Evolutionary conservation across 2,113 vertebrate species (phyloP).

Genomic region (Triplophysa rosa): DNA sequence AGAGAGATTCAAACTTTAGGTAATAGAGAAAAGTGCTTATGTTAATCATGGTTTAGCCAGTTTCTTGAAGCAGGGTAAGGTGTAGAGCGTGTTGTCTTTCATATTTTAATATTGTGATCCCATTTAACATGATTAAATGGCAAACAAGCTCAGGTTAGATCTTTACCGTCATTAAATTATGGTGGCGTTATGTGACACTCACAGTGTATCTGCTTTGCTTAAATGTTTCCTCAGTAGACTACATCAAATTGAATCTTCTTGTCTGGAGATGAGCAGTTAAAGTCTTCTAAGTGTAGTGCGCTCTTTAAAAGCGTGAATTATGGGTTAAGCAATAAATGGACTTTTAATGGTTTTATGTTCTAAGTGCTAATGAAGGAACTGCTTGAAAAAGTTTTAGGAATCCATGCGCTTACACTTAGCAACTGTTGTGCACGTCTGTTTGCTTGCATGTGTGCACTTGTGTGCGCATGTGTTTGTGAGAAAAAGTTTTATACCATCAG

Average conservation of each 20-base stretch:
- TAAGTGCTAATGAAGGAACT: constrained; percentile 65
- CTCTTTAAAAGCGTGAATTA: constrained; percentile 42
- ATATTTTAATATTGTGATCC: constrained; percentile 14
- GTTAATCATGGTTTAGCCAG: constrained; percentile 27
- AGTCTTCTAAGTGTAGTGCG: constrained; percentile 47
- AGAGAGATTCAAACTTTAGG: constrained; percentile 20
- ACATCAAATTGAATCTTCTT: constrained; percentile 8
- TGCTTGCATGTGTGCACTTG: background rate
- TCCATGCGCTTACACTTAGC: constrained; percentile 15
- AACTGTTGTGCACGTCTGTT: background rate
- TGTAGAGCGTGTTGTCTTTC: background rate
- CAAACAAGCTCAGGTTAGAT: background rate
- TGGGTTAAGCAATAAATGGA: constrained; percentile 54
- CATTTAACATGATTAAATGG: constrained; percentile 1
- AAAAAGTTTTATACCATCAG: no score
- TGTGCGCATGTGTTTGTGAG: background rate
- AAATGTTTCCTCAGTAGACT: background rate
- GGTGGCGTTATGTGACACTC: background rate
- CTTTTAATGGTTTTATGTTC: constrained; percentile 56
- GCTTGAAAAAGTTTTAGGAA: constrained; percentile 38
- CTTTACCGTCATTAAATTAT: background rate
- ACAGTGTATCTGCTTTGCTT: background rate
- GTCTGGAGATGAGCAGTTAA: constrained; percentile 26
- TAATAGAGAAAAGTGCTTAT: constrained; percentile 20
- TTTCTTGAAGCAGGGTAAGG: constrained; percentile 6